Evolutionary conservation across 1,140 invertebrate species (phyloP), one percentile per base, ranked within the genome.

Genomic region (Drosophila busckii): DNA sequence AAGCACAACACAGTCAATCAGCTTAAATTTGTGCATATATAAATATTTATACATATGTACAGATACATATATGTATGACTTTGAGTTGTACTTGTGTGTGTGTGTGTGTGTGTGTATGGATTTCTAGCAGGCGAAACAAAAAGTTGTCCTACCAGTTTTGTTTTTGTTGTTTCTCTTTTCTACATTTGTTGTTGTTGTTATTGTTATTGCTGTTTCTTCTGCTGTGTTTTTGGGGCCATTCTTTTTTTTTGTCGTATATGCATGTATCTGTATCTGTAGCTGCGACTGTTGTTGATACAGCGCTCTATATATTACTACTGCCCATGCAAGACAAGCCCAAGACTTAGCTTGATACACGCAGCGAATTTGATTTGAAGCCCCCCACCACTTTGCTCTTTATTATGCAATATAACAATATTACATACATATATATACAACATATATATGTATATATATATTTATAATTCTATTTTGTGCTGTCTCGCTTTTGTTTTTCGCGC

Each of bases 141-240:
- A 70, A 70, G 67, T 70, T 70, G 67, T 70, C 59, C 56, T 66
- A 66, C 67, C 63, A 67, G 63, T 70, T 70, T 70, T 69, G 44
- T 56, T 28, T 61, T 28, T 44, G 4, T 22, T 45, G 42, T 44
- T 54, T 16, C 29, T 28, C 25, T 53, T 26, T 10, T 15, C 19
- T 5, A 20, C 20, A n/a, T 19, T 9, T 23, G 6, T 10, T 15
- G 16, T 15, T 48, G 25, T 48, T 45, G 7, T 48, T 46, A 28
- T 45, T 19, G 34, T 13, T 53, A 44, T 49, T 63, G 35, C 48
- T 62, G 52, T 61, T 70, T 48, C 29, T 60, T 66, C 37, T 62
- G 49, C 42, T 56, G 49, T 49, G n/a, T 62, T 58, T 64, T 65
- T 59, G 53, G 61, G 60, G 65, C 49, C 37, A 46, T 41, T 73